Percentiles rank a stretch among this genome's conserved stretches.
Evolutionary conservation across 2,797 vertebrate species (phyloP).

Genomic region (Phrynocephalus guinanensis): DNA sequence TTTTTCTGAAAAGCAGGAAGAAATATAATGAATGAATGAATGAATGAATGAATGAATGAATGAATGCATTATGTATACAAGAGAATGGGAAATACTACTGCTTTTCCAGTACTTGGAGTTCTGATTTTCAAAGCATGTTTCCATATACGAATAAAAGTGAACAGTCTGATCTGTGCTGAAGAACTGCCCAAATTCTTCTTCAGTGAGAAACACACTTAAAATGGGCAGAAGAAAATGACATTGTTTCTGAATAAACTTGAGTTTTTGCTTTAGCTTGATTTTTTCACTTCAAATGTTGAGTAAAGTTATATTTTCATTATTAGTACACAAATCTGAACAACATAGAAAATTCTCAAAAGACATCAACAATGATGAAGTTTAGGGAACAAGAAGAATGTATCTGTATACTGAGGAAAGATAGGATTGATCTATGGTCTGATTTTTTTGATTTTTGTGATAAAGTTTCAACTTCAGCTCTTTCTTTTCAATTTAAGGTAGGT

Average conservation of each 20-base stretch:
- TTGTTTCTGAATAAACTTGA: not conserved
- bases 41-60: too few relatives aligned
- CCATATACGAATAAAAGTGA: constrained; percentile 2
- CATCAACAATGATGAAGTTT: constrained; percentile 70
- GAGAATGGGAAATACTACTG: fast-evolving
- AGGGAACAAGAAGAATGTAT: too few relatives aligned
- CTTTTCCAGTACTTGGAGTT: constrained; percentile 25
- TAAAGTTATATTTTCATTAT: constrained; percentile 63
- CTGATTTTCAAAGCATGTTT: not conserved
- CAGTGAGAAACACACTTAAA: constrained; percentile 14
- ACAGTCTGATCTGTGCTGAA: constrained; percentile 5
- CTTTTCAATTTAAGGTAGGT: too few relatives aligned
- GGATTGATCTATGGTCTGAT: too few relatives aligned
- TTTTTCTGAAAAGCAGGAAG: not conserved
- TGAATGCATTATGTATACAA: not conserved
- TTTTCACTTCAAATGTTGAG: constrained; percentile 57
- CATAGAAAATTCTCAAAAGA: constrained; percentile 71
- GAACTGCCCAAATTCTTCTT: not conserved
- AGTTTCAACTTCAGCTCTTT: too few relatives aligned
- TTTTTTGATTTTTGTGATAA: too few relatives aligned
- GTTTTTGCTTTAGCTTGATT: constrained; percentile 43
- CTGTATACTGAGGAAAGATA: too few relatives aligned
- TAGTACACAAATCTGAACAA: constrained; percentile 67
- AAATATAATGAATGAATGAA: too few relatives aligned
- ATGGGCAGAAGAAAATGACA: constrained; percentile 26